Evolutionary conservation across 2,888 invertebrate species (phyloP), one percentile per base, ranked within the genome.

Genomic region (Lithophane leautieri): DNA sequence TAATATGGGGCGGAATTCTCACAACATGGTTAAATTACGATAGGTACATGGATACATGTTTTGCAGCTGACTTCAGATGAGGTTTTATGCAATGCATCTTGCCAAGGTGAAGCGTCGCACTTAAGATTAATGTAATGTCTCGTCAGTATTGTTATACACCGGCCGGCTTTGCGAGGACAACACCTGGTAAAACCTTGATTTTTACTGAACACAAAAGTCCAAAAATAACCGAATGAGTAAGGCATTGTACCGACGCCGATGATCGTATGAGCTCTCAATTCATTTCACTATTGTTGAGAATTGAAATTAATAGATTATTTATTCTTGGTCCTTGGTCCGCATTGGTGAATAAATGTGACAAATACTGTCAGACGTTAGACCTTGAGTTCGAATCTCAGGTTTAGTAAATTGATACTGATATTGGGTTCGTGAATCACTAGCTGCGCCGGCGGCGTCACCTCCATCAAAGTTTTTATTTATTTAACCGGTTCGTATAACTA

Each of bases 141-240:
- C 63, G 4, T 2, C 25, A 0, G 19, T 70, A 44, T 70, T 60
- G 52, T 78, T 60, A n/a, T 28, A 52, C 25, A 34, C 44, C 14
- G 52, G 22, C 40, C 54, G 11, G 44, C 42, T 47, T 22, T 11
- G 52, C 14, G 58, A 65, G 78, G 50, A 65, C 78, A 50, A 76
- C 47, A 60, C 78, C 65, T 70, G 44, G 44, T 16, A 54, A 70
- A n/a, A 61, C 58, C 65, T 54, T 71, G 60, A 40, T 40, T 66
- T 40, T 65, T 1, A 70, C 52, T 16, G 34, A 60, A 70, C 58
- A 65, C 52, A 52, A 52, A 63, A 42, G 34, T 56, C 25, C 19
- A 54, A 56, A 14, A 78, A 78, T 78, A 78, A 25, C 79, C 25
- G 14, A 8, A 34, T 79, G 67, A 79, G 56, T 62, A 71, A 79